Base-by-base conservation (phyloP, 1,140 invertebrate species). In the Phymastichus coffea region DNA sequence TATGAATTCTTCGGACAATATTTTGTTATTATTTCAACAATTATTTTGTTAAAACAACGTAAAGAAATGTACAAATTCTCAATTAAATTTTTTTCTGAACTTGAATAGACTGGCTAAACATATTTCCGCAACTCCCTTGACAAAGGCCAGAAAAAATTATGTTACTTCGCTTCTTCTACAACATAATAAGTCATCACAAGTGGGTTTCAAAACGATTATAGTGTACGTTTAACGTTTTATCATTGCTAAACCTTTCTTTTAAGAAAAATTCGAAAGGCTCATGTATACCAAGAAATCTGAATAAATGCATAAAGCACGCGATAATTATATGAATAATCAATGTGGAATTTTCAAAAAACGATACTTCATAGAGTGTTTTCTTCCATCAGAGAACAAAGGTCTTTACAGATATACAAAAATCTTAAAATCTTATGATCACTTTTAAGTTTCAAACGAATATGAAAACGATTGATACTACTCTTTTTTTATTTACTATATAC, bases 221-320 rank as follows among this genome's bases (percentile, higher is more conserved):
- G 6, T 49, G 14, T 14, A 35, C 10, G 3, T 25, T 44, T 10
- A 44, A 43, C 14, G 12, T 22, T 22, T 8, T 52, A 30, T 40
- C 8, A 4, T 41, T 14, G 9, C 19, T 56, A 15, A 41, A 47
- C 14, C 26, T n/a, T n/a, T n/a, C n/a, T n/a, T n/a, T n/a, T n/a
- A n/a, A n/a, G n/a, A 15, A 38, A 37, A 53, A 47, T 17, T 35
- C 28, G 12, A 54, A 23, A 46, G 22, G 15, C 20, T 17, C 9
- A 23, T 7, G 22, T 33, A 26, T 47, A 55, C 40, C 43, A 35
- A 12, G 48, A 48, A 14, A 28, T 43, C 49, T 15, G 15, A 8
- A 43, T 61, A 55, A 61, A 61, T 61, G 46, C 46, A 55, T 49
- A 25, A 9, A 61, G 37, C 52, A 35, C 46, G 38, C 26, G 12